phyloP scores from a whole-genome alignment of 1,140 invertebrate genomes.

The Ylistrum balloti region DNA sequence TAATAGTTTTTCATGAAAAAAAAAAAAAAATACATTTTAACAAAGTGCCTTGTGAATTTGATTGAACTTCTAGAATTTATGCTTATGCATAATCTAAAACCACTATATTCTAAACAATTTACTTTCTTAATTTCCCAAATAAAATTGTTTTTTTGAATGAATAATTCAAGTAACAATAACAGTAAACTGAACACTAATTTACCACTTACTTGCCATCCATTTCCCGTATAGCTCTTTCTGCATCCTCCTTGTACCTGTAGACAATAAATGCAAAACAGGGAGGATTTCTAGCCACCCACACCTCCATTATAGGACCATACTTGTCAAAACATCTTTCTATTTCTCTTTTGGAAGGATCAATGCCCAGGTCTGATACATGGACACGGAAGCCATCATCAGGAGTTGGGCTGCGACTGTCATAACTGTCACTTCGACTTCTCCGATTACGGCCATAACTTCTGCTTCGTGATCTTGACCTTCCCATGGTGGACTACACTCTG shows the following conservation, averaged over 20 bases:
- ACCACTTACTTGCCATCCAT: constrained; percentile 81
- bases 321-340: constrained; percentile 79
- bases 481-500: constrained; percentile 51
- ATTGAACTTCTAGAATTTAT: too few species aligned
- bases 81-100: too few species aligned
- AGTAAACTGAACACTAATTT: neutral
- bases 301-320: constrained; percentile 80
- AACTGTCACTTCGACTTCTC: constrained; percentile 66
- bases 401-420: constrained; percentile 65
- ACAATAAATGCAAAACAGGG: constrained; percentile 83
- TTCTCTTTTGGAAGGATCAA: constrained; percentile 76
- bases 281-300: constrained; percentile 82
- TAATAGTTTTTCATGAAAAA: too few species aligned
- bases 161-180: too few species aligned
- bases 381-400: constrained; percentile 74
- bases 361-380: constrained; percentile 80
- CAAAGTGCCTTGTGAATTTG: too few species aligned
- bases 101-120: too few species aligned
- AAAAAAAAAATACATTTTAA: too few species aligned
- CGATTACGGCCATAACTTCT: constrained; percentile 59
- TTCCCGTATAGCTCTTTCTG: constrained; percentile 77
- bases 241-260: constrained; percentile 80
- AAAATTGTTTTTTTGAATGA: too few species aligned
- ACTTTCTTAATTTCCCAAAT: too few species aligned
- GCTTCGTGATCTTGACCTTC: constrained; percentile 58